Evolutionary conservation across 2,888 invertebrate species (phyloP).

Genomic region (Phymatocera aterrima): DNA sequence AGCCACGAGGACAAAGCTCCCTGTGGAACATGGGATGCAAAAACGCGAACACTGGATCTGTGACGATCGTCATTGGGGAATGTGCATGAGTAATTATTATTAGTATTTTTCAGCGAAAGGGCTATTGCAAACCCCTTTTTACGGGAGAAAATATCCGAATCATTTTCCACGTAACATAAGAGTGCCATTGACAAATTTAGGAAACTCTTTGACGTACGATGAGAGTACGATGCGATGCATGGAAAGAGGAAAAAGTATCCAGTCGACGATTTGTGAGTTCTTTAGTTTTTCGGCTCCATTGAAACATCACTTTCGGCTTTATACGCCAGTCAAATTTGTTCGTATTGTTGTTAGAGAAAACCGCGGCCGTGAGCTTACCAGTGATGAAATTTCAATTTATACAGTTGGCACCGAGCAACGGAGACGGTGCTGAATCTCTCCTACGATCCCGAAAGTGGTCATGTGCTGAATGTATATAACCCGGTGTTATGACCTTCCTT

Average conservation of each 20-base stretch:
- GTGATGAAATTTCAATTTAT: slow-evolving; percentile 8
- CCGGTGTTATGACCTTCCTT: background rate
- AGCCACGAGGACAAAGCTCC: slow-evolving; percentile 65
- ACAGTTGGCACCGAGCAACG: background rate
- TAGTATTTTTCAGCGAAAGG: background rate
- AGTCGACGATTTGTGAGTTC: background rate
- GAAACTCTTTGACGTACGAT: no score
- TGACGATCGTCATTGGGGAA: slow-evolving; percentile 57
- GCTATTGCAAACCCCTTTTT: background rate
- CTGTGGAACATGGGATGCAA: slow-evolving; percentile 53
- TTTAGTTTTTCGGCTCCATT: background rate
- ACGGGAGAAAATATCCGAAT: background rate
- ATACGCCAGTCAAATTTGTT: background rate
- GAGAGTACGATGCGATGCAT: no score
- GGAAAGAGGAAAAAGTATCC: no score
- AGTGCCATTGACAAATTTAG: background rate
- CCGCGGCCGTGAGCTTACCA: slow-evolving; percentile 12
- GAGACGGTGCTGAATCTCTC: background rate
- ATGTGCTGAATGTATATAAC: background rate
- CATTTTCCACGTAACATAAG: background rate
- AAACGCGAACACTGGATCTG: slow-evolving; percentile 54
- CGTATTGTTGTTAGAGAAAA: background rate
- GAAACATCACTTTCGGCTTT: background rate
- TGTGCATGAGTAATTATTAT: slow-evolving; percentile 65
- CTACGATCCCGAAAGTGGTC: background rate